Percentiles rank a stretch among this genome's conserved stretches.
phyloP scores from a whole-genome alignment of 2,797 vertebrate species.

The Taenioides sp. region DNA sequence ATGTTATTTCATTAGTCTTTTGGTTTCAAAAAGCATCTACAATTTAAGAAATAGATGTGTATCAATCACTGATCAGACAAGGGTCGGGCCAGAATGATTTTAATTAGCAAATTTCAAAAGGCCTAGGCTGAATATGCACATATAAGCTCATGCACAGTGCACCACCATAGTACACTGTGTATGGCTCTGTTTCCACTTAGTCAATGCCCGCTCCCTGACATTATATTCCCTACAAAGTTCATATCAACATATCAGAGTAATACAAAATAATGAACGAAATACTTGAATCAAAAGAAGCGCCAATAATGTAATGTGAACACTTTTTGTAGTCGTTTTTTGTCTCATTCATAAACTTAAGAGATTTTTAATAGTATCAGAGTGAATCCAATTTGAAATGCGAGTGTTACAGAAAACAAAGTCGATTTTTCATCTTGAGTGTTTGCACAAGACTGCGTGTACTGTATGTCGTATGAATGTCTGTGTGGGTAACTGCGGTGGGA shows the following conservation, averaged over 20 bases:
- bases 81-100: conserved; percentile 41
- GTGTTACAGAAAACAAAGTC: conserved; percentile 61
- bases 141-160: conserved; percentile 71
- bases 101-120: conserved; percentile 58
- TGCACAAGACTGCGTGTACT: conserved; percentile 81
- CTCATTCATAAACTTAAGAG: conserved; percentile 86
- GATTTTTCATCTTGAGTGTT: conserved; percentile 77
- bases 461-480: conserved; percentile 64
- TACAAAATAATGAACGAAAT: conserved; percentile 93
- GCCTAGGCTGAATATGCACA: conserved; percentile 80
- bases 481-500: conserved; percentile 64
- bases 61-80: conserved; percentile 64
- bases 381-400: conserved; percentile 66
- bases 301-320: conserved; percentile 97
- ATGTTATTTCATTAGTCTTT: conserved; percentile 34
- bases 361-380: conserved; percentile 76
- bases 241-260: conserved; percentile 83
- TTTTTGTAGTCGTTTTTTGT: conserved; percentile 80
- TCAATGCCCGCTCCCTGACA: conserved; percentile 44
- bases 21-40: conserved; percentile 61
- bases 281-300: conserved; percentile 97
- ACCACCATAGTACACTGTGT: conserved; percentile 63
- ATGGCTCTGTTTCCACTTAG: conserved; percentile 63
- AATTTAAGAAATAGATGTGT: conserved; percentile 55
- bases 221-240: conserved; percentile 77